Percentiles rank a stretch among this genome's conserved stretches.
phyloP scores from a whole-genome alignment of 2,113 vertebrate species.

The Telmatochromis brachygnathus region DNA sequence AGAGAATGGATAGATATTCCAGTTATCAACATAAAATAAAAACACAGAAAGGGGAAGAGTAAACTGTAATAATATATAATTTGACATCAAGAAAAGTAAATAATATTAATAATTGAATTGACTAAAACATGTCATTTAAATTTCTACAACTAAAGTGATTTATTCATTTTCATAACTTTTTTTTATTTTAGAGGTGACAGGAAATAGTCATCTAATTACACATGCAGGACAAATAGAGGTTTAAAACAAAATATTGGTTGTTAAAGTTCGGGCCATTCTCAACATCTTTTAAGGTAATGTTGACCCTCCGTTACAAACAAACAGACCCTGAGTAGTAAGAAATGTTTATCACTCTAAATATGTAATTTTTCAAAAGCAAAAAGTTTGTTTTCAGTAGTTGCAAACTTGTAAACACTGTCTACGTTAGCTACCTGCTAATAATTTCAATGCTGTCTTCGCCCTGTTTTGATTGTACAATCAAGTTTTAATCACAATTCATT shows the following conservation, averaged over 20 bases:
- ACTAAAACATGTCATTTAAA: not conserved
- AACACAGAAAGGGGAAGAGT: not conserved
- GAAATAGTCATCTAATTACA: not conserved
- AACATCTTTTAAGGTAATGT: not conserved
- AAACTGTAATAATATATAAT: not conserved
- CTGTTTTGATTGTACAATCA: not conserved
- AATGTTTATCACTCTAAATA: not conserved
- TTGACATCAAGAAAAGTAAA: not conserved
- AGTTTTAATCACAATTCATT: not conserved
- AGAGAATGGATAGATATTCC: not conserved
- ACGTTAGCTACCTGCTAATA: not conserved
- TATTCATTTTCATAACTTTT: not conserved
- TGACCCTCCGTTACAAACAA: not conserved
- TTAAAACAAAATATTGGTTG: not conserved
- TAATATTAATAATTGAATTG: not conserved
- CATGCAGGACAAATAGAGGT: not conserved
- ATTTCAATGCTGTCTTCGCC: not conserved
- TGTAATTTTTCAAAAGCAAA: not conserved
- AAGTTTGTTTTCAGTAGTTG: not conserved
- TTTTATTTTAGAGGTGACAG: not conserved
- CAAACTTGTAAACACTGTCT: not conserved
- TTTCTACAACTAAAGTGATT: not conserved
- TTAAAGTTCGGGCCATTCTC: not conserved
- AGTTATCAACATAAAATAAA: not conserved
- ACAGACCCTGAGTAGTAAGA: not conserved